phyloP scores from a whole-genome alignment of 2,797 vertebrate species.

The Coreius guichenoti region DNA sequence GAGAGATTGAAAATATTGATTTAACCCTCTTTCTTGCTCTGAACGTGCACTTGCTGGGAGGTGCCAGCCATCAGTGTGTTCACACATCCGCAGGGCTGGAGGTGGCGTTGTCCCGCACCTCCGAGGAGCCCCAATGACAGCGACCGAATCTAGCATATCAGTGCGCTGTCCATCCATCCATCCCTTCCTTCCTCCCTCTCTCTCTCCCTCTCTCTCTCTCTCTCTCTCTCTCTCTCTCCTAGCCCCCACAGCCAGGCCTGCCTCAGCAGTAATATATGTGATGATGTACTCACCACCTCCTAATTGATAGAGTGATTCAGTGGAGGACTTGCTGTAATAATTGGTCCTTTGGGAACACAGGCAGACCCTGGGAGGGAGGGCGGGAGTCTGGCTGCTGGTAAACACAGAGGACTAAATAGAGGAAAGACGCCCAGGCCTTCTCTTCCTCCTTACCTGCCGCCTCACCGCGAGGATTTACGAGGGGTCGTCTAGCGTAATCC shows the following conservation, averaged over 20 bases:
- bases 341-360: constrained; percentile 91
- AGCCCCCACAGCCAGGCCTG: constrained; percentile 88
- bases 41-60: constrained; percentile 80
- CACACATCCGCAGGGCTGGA: constrained; percentile 92
- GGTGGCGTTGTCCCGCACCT: constrained; percentile 82
- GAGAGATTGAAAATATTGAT: constrained; percentile 99
- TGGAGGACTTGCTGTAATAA: constrained; percentile 92
- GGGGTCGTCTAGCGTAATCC: constrained; percentile 81
- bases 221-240: constrained; percentile 61
- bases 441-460: constrained; percentile 75
- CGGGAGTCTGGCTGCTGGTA: constrained; percentile 69
- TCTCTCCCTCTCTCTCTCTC: constrained; percentile 74
- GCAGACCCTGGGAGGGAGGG: constrained; percentile 84
- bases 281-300: constrained; percentile 94
- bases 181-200: constrained; percentile 49
- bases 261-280: constrained; percentile 93
- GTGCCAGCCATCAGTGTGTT: constrained; percentile 89
- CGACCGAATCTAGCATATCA: constrained; percentile 70
- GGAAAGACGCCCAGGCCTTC: constrained; percentile 71
- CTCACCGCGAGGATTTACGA: constrained; percentile 75
- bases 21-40: constrained; percentile 85
- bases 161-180: constrained; percentile 70
- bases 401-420: constrained; percentile 44
- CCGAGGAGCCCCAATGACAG: constrained; percentile 95
- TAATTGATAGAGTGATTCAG: constrained; percentile 99